These are phyloP conservation scores for Corydoras sp. DNA, from an alignment of 2,113 vertebrate species.

Conservation along the genomic window DNA sequence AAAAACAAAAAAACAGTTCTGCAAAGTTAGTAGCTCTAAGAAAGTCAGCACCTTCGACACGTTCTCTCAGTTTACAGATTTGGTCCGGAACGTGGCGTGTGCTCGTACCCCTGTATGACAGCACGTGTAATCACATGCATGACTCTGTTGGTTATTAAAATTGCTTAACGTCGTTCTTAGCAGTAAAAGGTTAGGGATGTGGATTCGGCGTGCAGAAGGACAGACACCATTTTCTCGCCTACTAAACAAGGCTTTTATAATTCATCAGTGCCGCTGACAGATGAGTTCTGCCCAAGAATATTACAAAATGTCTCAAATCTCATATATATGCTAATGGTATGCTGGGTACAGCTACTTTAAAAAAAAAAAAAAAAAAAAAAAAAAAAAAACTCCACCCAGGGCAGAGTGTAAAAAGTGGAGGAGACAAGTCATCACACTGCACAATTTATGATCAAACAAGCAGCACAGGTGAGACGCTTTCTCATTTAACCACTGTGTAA, in stretches of 20 bases:
- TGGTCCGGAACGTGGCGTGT: background rate
- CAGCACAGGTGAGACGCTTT: constrained; percentile 77
- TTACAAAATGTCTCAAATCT: constrained; percentile 99
- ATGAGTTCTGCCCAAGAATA: constrained; percentile 99
- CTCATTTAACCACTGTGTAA: constrained; percentile 83
- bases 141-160: constrained; percentile 52
- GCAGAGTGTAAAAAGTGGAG: constrained; percentile 92
- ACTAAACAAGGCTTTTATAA: constrained; percentile 99
- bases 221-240: constrained; percentile 56
- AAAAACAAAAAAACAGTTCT: too few species aligned
- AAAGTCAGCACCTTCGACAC: constrained; percentile 32
- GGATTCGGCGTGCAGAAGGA: constrained; percentile 45
- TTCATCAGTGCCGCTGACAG: constrained; percentile 99
- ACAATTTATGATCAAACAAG: constrained; percentile 98
- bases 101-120: constrained; percentile 1
- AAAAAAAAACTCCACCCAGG: constrained; percentile 96
- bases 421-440: constrained; percentile 88
- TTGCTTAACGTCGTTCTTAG: constrained; percentile 42
- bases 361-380: too few species aligned
- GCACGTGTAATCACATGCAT: constrained; percentile 45
- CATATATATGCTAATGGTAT: constrained; percentile 99
- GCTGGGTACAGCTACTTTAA: constrained; percentile 83
- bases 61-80: constrained; percentile 1
- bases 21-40: too few species aligned
- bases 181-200: constrained; percentile 62